These are phyloP conservation scores for Chelon auratus DNA, from an alignment of 2,797 vertebrate species.

Conservation along the genomic window DNA sequence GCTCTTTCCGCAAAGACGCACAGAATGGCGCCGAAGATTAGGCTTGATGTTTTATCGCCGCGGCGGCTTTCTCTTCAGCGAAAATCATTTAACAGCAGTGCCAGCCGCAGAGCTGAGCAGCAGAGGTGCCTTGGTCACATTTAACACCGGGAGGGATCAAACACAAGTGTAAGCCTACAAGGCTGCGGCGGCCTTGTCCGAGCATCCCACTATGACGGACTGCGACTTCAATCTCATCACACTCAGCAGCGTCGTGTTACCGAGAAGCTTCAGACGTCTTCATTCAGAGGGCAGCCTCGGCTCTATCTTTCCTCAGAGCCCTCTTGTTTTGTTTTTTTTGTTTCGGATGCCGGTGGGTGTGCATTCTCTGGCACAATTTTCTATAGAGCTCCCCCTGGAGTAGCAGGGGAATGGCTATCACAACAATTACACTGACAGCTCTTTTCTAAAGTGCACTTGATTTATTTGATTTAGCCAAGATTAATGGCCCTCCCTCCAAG, in stretches of 20 bases:
- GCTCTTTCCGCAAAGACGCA: constrained; percentile 54
- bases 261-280: constrained; percentile 57
- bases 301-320: constrained; percentile 53
- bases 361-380: constrained; percentile 75
- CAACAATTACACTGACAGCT: constrained; percentile 83
- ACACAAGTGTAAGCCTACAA: constrained; percentile 34
- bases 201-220: constrained; percentile 42
- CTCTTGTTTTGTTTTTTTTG: constrained; percentile 35
- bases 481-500: constrained; percentile 74
- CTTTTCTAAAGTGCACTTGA: constrained; percentile 82
- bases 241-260: constrained; percentile 24
- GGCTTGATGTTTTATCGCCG: constrained; percentile 62
- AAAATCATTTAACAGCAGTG: constrained; percentile 45
- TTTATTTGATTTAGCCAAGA: constrained; percentile 83
- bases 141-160: constrained; percentile 61
- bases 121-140: constrained; percentile 57
- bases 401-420: constrained; percentile 72
- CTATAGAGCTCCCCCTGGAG: constrained; percentile 72
- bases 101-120: constrained; percentile 39
- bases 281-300: constrained; percentile 37
- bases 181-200: constrained; percentile 46
- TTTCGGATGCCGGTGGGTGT: constrained; percentile 46
- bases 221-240: constrained; percentile 48
- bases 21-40: constrained; percentile 59
- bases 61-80: constrained; percentile 46